phyloP scores from a whole-genome alignment of 2,888 invertebrate species.

The Ichneumon xanthorius region DNA sequence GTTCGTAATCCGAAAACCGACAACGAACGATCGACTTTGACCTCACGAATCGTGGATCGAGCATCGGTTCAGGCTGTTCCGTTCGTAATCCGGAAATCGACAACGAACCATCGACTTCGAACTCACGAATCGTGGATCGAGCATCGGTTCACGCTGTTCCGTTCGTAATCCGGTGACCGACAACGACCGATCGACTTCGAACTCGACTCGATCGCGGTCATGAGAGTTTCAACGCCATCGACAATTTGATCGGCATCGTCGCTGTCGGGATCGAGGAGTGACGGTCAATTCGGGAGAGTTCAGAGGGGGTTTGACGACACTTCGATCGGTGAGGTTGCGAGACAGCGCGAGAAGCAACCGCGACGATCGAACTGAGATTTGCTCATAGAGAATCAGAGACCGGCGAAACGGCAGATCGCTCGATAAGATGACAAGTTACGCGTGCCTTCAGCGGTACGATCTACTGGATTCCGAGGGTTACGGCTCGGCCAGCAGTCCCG shows the following conservation, averaged over 20 bases:
- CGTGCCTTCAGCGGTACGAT: slow-evolving; percentile 78
- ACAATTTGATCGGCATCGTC: neutral
- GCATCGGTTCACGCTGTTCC: neutral
- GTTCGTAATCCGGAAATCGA: too few species aligned
- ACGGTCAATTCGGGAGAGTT: neutral
- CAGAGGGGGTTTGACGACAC: neutral
- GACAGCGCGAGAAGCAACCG: neutral
- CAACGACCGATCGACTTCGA: too few species aligned
- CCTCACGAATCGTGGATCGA: neutral
- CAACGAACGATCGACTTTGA: too few species aligned
- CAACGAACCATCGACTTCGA: too few species aligned
- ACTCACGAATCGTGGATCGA: neutral
- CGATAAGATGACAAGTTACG: slow-evolving; percentile 72
- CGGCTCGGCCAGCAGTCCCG: slow-evolving; percentile 82
- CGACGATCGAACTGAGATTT: neutral
- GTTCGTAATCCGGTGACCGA: too few species aligned
- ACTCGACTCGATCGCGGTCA: neutral
- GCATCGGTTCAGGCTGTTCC: neutral
- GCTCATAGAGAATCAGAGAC: neutral
- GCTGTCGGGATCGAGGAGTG: neutral
- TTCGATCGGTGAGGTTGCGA: neutral
- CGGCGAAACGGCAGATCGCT: neutral
- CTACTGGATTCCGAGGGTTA: slow-evolving; percentile 81
- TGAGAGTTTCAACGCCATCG: neutral
- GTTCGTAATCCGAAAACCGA: too few species aligned